Evolutionary conservation across 2,888 invertebrate genomes (phyloP), one percentile per base, ranked within the genome.

Genomic region (Agriotes lineatus): DNA sequence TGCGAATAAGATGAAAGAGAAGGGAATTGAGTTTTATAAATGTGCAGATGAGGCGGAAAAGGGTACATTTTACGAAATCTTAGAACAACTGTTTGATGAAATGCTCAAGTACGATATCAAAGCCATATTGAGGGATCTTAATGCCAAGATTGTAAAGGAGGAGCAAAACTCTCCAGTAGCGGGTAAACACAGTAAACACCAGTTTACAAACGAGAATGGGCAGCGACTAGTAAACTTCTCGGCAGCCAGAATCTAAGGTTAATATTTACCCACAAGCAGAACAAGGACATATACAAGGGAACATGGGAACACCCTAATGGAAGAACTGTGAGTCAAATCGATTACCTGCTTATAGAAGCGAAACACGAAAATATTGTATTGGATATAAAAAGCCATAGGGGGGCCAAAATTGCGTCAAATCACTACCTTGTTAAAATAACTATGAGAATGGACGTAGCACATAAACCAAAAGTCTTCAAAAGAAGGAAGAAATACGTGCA

Each of bases 171-270:
- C 12, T 14, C 12, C 44, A 44, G 9, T 44, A 44, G 44, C 44
- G n/a, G n/a, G 44, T 14, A 12, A 44, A 14, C n/a, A 44, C n/a
- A 44, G 44, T 44, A 44, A 44, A 12, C 5, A 14, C 44, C n/a
- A 14, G 6, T n/a, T 7, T 7, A 52, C 25, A n/a, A 22, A 52
- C n/a, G 25, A 16, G 33, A n/a, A n/a, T n/a, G n/a, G n/a, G n/a
- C n/a, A n/a, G n/a, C n/a, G n/a, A n/a, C n/a, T n/a, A n/a, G n/a
- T n/a, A n/a, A n/a, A 30, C 9, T 39, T 39, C 14, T 39, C 39
- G 39, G n/a, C 39, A 39, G 39, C 39, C n/a, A 39, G n/a, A 39
- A 39, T 39, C n/a, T 39, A 39, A 39, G 39, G 39, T n/a, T 39
- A 39, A 39, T 44, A 44, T 44, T 44, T 2, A 44, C 44, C 44